Percentiles rank a stretch among this genome's conserved stretches.
These are phyloP conservation scores for Anoncus sp. DNA, from an alignment of 2,888 invertebrate species.

Conservation along the genomic window DNA sequence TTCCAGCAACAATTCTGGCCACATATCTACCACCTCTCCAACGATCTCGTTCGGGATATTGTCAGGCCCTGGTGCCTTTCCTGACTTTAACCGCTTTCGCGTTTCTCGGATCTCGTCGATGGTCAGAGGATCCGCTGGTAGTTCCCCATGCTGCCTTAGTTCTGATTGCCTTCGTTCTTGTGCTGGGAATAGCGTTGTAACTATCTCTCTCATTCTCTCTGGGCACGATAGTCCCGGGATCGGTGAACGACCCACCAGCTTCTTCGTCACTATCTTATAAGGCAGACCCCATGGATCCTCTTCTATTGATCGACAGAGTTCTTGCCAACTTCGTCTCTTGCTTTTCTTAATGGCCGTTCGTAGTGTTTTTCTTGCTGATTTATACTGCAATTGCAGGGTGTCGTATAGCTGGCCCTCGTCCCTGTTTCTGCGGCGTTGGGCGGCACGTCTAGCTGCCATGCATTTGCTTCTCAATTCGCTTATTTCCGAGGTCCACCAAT, in stretches of 20 bases:
- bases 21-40: no score
- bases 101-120: no score
- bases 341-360: conserved; percentile 34
- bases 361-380: conserved; percentile 34
- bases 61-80: no score
- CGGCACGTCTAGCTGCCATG: conserved; percentile 4
- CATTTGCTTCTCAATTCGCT: conserved; percentile 27
- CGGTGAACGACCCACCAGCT: conserved; percentile 39
- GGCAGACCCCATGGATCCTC: conserved; percentile 59
- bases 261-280: conserved; percentile 59
- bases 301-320: conserved; percentile 56
- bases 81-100: no score
- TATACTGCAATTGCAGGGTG: conserved; percentile 21
- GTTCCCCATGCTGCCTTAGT: no score
- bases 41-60: no score
- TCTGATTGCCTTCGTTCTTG: no score
- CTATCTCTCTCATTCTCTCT: conserved; percentile 59
- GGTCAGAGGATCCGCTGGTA: no score
- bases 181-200: no score
- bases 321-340: conserved; percentile 36
- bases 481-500: conserved; percentile 58
- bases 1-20: no score
- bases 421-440: conserved; percentile 27
- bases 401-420: conserved; percentile 13
- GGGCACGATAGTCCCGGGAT: conserved; percentile 58